A percentile compares a stretch with the other conserved stretches of the same genome.
These are phyloP conservation scores for Cheilosia urbana DNA, from an alignment of 2,888 invertebrate genomes.

Conservation along the genomic window DNA sequence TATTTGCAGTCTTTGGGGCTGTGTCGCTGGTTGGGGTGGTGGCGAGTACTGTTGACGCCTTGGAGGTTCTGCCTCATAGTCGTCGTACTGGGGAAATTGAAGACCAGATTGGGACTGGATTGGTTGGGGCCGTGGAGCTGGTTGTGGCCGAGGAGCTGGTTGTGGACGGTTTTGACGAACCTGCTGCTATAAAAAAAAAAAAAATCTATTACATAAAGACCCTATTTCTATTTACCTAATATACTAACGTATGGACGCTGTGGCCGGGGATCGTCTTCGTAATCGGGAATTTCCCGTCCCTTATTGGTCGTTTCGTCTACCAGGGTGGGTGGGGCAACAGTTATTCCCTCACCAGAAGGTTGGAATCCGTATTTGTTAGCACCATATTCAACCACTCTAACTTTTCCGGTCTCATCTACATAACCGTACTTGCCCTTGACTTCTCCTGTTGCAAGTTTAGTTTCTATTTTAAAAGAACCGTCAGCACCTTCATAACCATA, in stretches of 20 bases:
- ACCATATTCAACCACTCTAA: slow-evolving; percentile 94
- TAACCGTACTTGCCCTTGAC: slow-evolving; percentile 96
- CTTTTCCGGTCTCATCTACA: slow-evolving; percentile 92
- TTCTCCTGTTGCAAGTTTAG: slow-evolving; percentile 91
- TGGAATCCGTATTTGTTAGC: slow-evolving; percentile 95
- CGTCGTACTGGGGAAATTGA: slow-evolving; percentile 81
- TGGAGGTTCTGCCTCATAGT: slow-evolving; percentile 80
- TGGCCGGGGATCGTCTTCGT: slow-evolving; percentile 82
- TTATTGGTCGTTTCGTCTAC: slow-evolving; percentile 85
- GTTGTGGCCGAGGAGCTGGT: slow-evolving; percentile 78
- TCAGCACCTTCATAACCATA: slow-evolving; percentile 95
- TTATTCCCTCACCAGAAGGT: slow-evolving; percentile 93
- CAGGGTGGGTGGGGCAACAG: slow-evolving; percentile 87
- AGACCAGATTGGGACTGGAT: slow-evolving; percentile 79
- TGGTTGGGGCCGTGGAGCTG: slow-evolving; percentile 80
- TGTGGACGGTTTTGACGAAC: slow-evolving; percentile 72
- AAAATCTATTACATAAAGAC: not conserved
- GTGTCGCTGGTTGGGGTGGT: slow-evolving; percentile 77
- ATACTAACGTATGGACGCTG: slow-evolving; percentile 81
- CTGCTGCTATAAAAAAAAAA: slow-evolving; percentile 6
- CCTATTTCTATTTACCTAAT: not conserved
- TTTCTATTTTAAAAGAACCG: slow-evolving; percentile 95
- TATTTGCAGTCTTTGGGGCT: slow-evolving; percentile 81
- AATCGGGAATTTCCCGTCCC: slow-evolving; percentile 83
- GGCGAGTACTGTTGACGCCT: slow-evolving; percentile 79